A percentile compares a stretch with the other conserved stretches of the same genome.
Evolutionary conservation across 2,888 invertebrate genomes (phyloP).

Genomic region (Exocentrus adspersus): DNA sequence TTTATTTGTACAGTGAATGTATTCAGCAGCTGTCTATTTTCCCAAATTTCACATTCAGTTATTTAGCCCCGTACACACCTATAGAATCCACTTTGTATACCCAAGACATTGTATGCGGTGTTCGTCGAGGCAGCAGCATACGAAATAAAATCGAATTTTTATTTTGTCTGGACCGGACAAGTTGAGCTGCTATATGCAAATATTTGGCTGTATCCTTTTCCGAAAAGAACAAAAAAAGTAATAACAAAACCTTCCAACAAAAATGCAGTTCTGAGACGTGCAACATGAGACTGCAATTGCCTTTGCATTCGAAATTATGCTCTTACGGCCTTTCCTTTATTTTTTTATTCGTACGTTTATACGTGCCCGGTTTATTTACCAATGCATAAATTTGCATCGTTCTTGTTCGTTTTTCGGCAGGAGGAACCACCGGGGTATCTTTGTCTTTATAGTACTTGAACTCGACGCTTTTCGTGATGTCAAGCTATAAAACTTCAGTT

Average conservation of each 20-base stretch:
- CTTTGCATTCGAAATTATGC: conserved; percentile 39
- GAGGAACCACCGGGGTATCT: conserved; percentile 31
- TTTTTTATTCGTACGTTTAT: conserved; percentile 26
- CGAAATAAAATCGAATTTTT: conserved; percentile 55
- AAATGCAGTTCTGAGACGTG: conserved; percentile 39
- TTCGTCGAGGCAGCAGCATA: conserved; percentile 11
- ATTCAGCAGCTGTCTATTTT: too few relatives aligned
- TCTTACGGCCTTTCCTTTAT: conserved; percentile 27
- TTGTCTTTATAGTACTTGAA: conserved; percentile 31
- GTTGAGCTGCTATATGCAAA: conserved; percentile 56
- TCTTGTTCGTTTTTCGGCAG: conserved; percentile 34
- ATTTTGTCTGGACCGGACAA: conserved; percentile 58
- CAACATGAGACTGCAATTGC: conserved; percentile 50
- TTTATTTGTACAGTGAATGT: too few relatives aligned
- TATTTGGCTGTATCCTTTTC: conserved; percentile 47
- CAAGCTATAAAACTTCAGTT: conserved; percentile 11
- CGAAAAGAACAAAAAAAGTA: conserved; percentile 36
- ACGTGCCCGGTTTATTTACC: conserved; percentile 34
- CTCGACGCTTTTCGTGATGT: conserved; percentile 34
- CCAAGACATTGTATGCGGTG: conserved; percentile 7
- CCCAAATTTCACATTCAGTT: too few relatives aligned
- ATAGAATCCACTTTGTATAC: conserved; percentile 6
- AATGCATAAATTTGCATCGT: conserved; percentile 36
- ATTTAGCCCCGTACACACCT: too few relatives aligned
- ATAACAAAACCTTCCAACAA: conserved; percentile 33